Base-by-base conservation (phyloP, 1,140 invertebrate species). In the Drosophila pandora region DNA sequence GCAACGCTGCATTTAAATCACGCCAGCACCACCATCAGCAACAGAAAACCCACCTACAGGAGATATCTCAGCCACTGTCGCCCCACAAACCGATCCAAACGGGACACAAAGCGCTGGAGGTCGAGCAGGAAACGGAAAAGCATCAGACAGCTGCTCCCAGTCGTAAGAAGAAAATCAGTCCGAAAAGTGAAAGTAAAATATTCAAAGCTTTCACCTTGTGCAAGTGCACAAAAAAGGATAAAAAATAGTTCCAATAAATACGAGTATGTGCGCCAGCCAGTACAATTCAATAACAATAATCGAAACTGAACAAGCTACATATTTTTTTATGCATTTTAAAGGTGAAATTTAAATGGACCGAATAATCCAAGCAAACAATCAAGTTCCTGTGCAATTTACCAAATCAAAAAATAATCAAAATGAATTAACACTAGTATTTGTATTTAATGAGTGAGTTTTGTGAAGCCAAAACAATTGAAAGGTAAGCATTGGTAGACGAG, bases 131-230 rank as follows among this genome's bases (percentile, higher is more conserved):
- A 17, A 23, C 12, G 5, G 22, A 70, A 13, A 54, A 52, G 28
- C 49, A 32, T 5, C 34, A 54, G 48, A 34, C 48, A 23, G 57
- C 55, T 22, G 17, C 21, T 22, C 21, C 21, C 43, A 21, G 12
- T 43, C 34, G 13, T n/a, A 70, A 74, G 45, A 79, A 79, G 69
- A 79, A 79, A 79, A 52, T 64, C n/a, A 57, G 55, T 25, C 54
- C 52, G 13, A 80, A 71, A 69, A 80, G 77, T 76, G 71, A 76
- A 50, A 71, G 30, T 55, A 80, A 71, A 76, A 65, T 80, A 25
- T 76, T 81, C 6, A 80, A 80, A 71, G 77, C 77, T 37, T 62
- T 80, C 21, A 61, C 64, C 23, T 61, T 57, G 22, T 80, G 77
- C 77, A 80, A 80, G 48, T 80, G 77, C 71, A 59, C 32, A 9